Conservation (phyloP, 1,140 invertebrate species). For the Drosophila obscura region DNA sequence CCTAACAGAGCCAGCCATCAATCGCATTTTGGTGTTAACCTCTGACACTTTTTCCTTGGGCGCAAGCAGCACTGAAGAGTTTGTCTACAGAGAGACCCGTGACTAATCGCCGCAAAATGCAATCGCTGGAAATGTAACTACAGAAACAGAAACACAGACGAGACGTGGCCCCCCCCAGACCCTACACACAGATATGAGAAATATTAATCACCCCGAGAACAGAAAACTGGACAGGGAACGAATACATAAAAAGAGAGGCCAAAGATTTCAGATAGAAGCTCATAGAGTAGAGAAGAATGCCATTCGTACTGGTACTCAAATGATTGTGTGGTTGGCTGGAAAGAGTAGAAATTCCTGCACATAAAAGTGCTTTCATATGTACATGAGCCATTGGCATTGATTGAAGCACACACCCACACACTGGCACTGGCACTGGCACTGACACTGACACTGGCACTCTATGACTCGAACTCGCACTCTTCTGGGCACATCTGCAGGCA, state of each 20-base stretch:
- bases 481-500: constrained; percentile 25
- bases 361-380: constrained; percentile 41
- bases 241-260: constrained; percentile 32
- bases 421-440: too few relatives aligned
- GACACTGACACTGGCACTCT: too few relatives aligned
- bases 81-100: constrained; percentile 22
- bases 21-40: constrained; percentile 7
- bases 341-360: constrained; percentile 58
- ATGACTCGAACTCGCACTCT: not conserved
- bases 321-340: constrained; percentile 36
- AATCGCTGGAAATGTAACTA: constrained; percentile 21
- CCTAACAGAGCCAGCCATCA: constrained; percentile 5
- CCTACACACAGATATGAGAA: constrained; percentile 2
- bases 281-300: constrained; percentile 38
- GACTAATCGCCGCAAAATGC: constrained; percentile 67
- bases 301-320: constrained; percentile 9
- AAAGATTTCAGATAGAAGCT: constrained; percentile 55
- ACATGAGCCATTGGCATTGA: constrained; percentile 53
- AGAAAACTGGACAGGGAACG: constrained; percentile 3
- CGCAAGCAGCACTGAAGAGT: constrained; percentile 5
- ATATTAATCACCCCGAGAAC: constrained; percentile 44
- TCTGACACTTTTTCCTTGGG: constrained; percentile 4
- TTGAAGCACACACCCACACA: constrained; percentile 57
- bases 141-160: constrained; percentile 1
- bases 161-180: too few relatives aligned